Base-by-base conservation (phyloP, 2,797 vertebrate genomes). In the Lepilemur ruficaudatus region DNA sequence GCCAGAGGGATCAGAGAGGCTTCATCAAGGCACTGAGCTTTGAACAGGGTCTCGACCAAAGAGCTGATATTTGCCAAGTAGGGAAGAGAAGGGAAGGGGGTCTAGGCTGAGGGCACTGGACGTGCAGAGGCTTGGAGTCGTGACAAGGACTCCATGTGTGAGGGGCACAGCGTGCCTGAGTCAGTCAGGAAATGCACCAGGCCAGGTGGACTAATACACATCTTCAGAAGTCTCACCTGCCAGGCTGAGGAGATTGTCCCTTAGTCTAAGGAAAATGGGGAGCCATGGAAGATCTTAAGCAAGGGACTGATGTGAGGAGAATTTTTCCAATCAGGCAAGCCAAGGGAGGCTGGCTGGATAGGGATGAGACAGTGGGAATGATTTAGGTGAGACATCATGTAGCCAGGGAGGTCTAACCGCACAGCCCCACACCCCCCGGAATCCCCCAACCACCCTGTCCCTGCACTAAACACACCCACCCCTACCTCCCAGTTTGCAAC, bases 131-230 rank as follows among this genome's bases (percentile, higher is more conserved):
- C 11, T 0, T 11, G 43, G 75, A 23, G 43, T 41, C 17, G 23
- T 7, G 18, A 76, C n/a, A 17, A 43, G 43, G 28, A 46, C 1
- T 6, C 12, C 43, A 25, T 18, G 10, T 7, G 15, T 1, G 0
- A 63, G 18, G 61, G 25, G 9, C 25, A 17, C 17, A 22, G 75
- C 12, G 1, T 57, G 28, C 23, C 65, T 35, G 50, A 94, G 67
- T 41, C 4, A 18, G 69, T 46, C 65, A 28, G n/a, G 38, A 46
- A 70, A 32, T 7, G 23, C 5, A 75, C n/a, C 0, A 0, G 35
- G 70, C 32, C 18, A 8, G 22, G 17, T 38, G 32, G 30, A 30
- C 57, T 41, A 1, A 32, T 43, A 22, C 43, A 69, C 48, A 28
- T 48, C 17, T 46, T 93, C 52, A 25, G 35, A 55, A 23, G 25